Evolutionary conservation across 1,140 invertebrate genomes (phyloP), one percentile per base, ranked within the genome.

Genomic region (Neodiprion lecontei): DNA sequence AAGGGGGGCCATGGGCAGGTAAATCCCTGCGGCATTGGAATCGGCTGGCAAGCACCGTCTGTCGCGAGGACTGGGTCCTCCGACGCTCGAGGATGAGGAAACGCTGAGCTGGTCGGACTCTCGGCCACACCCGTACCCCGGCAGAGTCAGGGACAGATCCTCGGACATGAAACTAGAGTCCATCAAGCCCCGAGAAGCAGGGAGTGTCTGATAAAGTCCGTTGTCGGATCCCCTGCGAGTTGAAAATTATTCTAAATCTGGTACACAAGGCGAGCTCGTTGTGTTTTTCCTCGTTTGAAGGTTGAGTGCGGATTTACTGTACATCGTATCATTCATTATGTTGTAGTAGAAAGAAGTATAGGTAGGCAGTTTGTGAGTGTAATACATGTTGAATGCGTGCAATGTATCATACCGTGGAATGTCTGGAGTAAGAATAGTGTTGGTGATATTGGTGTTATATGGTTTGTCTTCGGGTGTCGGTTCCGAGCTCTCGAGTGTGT

Each of bases 151-250:
- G 73, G 88, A 90, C 79, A 91, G 77, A 79, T 92, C 91, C 73
- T 92, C 91, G 9, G 90, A 91, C 69, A 86, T 82, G 78, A 87
- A 89, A 80, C 89, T 89, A 72, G 88, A 87, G 67, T 91, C 91
- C 85, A 89, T 89, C 69, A 90, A 85, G 65, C 87, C 86, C 72
- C 90, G 89, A 23, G 90, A 90, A 47, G 87, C 87, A 69, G 90
- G 88, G 67, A 89, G 90, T 71, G 89, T 88, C 81, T 91, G 90
- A 77, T 90, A 91, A 17, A 91, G 79, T 72, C 91, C 90, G 76
- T 88, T 90, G 76, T 91, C 90, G 40, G 90, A 91, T 67, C 89
- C 89, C 86, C 90, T 91, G 53, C 5, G 11, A 14, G 53, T 5
- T 14, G 8, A 61, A 17, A 61, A 61, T 61, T 14, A 11, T 61